Percentiles rank a stretch among this genome's conserved stretches.
These are phyloP conservation scores for Setophaga kirtlandii DNA, from an alignment of 2,113 vertebrate genomes.

Conservation along the genomic window DNA sequence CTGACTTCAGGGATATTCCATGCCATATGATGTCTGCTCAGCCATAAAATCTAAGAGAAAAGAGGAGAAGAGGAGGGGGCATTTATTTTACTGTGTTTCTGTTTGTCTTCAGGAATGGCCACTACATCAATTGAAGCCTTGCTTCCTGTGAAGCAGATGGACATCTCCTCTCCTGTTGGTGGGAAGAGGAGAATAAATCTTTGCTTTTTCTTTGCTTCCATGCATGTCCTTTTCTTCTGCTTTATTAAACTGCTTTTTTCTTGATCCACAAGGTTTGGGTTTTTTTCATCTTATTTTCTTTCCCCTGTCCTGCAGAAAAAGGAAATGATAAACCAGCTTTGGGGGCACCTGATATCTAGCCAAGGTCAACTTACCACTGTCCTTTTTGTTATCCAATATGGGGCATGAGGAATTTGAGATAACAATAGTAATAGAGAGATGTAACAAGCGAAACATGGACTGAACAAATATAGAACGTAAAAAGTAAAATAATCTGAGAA, in stretches of 20 bases:
- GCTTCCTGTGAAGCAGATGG: neutral
- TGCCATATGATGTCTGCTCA: neutral
- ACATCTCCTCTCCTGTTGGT: neutral
- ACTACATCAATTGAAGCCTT: rapidly evolving
- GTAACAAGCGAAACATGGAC: neutral
- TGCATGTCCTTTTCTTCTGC: neutral
- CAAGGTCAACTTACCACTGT: neutral
- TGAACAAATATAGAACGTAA: neutral
- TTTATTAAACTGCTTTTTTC: neutral
- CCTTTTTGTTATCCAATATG: neutral
- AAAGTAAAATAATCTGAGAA: neutral
- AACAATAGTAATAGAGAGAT: neutral
- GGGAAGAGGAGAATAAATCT: neutral
- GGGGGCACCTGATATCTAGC: neutral
- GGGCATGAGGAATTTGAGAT: neutral
- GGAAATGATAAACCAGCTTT: neutral
- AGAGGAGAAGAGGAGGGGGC: neutral
- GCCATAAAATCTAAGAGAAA: neutral
- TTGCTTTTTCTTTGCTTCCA: neutral
- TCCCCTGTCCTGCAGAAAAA: neutral
- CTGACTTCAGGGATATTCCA: neutral
- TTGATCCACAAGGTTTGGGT: neutral
- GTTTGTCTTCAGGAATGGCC: rapidly evolving
- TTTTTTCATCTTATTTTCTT: neutral
- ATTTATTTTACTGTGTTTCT: neutral